Base-by-base conservation (phyloP, 2,113 vertebrate genomes). In the Macroglossus sobrinus region DNA sequence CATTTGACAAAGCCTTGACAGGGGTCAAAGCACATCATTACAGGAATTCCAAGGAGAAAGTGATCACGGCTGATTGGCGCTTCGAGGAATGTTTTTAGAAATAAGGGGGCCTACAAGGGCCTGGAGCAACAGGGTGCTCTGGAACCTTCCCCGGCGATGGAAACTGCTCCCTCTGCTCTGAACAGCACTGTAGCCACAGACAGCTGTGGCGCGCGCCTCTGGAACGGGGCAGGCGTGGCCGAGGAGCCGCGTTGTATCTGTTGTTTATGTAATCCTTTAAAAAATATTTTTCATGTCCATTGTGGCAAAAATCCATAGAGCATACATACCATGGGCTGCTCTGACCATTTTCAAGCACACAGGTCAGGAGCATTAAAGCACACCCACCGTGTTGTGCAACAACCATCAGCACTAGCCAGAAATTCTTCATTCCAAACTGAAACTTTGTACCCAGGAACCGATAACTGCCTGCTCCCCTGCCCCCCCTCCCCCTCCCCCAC, bases 11-110 rank as follows among this genome's bases (percentile, higher is more conserved):
- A 72, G 19, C 2, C 61, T 74, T 69, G 38, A 85, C 91, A 80
- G 72, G 40, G 19, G 2, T 66, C 53, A 91, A 45, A 69, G 50
- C 11, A 88, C 88, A 69, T 63, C 33, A 71, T 45, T 18, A 24
- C 53, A 80, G 93, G 76, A 91, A 61, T 95, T 76, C 89, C 50
- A 84, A 89, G 50, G 75, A 68, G 26, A 33, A n/a, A n/a, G 22
- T 63, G 10, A 45, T 81, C 68, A 26, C 40, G 55, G 50, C 26
- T 59, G 40, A 78, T 33, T 13, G 69, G 75, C 24, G 76, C 55
- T 68, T 90, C 33, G 50, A 72, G n/a, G 57, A 87, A 88, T 74
- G 45, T 71, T 91, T 66, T n/a, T 24, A 47, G 28, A 72, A 22
- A 13, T 40, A 9, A 24, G 16, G 24, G 22, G 10, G 7, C 26